Evolutionary conservation across 2,888 invertebrate species (phyloP), one percentile per base, ranked within the genome.

Genomic region (Nemapogon koenigi): DNA sequence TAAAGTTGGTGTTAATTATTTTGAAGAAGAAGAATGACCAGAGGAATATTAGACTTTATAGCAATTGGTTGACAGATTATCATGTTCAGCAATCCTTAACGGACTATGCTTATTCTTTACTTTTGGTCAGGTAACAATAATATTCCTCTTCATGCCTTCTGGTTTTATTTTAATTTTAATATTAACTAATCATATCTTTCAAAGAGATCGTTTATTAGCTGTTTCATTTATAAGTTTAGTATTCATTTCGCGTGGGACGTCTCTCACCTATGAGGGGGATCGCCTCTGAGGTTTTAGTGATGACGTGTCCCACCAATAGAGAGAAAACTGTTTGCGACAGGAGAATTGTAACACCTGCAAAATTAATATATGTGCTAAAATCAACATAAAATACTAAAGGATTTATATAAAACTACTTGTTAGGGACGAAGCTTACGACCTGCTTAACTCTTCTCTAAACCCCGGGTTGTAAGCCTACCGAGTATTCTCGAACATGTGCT

Each of bases 271-370:
- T 94, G 76, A 97, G 88, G 73, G 98, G 97, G 82, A 98, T 92
- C 71, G 97, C 97, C 83, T 97, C 97, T 79, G 97, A 97, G 80
- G 97, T 97, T 86, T 94, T 94, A 80, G 97, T 97, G 85, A 97
- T 94, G 81, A 96, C 94, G 85, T 97, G 95, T 75, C 95, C 94
- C 84, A 98, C 96, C 90, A 97, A 91, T 84, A 97, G 89, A 80
- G 97, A 92, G 87, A 98, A 97, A 83, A 97, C 97, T 82, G 96
- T 97, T 87, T 97, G 92, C 67, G 97, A 97, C 83, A 98, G 92
- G 82, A 97, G 91, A 83, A 97, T 96, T 83, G 96, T 97, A 80
- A 97, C 94, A 89, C 95, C 96, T 97, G 94, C 76, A 91, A 91
- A 89, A 84, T 70, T 58, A 73, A 75, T 82, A 82, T 83, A 71